Conservation (phyloP, 2,888 invertebrate species). For the Diplazon laetatorius region DNA sequence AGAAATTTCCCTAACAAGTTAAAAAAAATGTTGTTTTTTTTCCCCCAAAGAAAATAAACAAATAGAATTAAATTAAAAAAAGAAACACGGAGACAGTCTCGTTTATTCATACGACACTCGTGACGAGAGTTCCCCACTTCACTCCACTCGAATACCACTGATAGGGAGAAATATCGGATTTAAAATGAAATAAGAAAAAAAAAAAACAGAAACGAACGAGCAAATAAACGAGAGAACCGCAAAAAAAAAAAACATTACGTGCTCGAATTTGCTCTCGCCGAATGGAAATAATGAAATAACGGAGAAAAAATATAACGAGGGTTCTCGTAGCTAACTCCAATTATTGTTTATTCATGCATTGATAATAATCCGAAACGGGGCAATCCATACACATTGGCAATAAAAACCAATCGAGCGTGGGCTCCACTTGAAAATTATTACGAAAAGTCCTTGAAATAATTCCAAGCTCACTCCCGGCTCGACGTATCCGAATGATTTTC, state of each 20-base stretch:
- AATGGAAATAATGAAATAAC: conserved; percentile 3
- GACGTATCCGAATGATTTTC: no score
- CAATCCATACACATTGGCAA: not conserved
- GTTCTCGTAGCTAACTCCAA: conserved; percentile 15
- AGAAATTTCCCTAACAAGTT: conserved; percentile 23
- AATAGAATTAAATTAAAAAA: not conserved
- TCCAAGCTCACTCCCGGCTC: not conserved
- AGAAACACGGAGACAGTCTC: conserved; percentile 4
- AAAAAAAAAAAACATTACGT: not conserved
- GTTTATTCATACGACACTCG: conserved; percentile 15
- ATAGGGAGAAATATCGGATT: conserved; percentile 12
- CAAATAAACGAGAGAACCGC: not conserved
- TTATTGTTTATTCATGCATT: conserved; percentile 40
- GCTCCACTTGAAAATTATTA: conserved; percentile 13
- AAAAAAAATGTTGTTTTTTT: no score
- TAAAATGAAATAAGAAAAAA: not conserved
- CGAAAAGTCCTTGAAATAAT: conserved; percentile 18
- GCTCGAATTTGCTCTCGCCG: not conserved
- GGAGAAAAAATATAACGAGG: conserved; percentile 8
- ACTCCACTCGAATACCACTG: conserved; percentile 11
- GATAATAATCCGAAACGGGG: not conserved
- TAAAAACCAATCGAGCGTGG: not conserved
- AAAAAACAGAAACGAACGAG: no score
- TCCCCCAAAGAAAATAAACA: no score
- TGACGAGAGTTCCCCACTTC: conserved; percentile 1